These are phyloP conservation scores for Cryptus armator DNA, from an alignment of 2,888 invertebrate genomes.

Conservation along the genomic window DNA sequence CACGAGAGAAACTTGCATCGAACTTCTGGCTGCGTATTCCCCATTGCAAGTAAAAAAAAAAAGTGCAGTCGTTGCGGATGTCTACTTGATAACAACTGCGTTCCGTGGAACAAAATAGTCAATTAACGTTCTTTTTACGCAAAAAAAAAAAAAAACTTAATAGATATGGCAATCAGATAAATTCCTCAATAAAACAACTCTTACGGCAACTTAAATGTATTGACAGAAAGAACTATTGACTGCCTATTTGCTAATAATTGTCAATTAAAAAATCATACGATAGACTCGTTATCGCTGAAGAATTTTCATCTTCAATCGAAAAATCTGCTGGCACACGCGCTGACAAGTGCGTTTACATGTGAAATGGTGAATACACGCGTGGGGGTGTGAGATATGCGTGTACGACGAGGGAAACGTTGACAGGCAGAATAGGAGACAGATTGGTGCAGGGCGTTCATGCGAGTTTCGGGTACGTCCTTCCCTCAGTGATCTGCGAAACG, in stretches of 20 bases:
- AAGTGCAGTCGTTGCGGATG: not conserved
- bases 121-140: not conserved
- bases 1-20: constrained; percentile 22
- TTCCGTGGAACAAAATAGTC: not conserved
- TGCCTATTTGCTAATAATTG: too few species aligned
- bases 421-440: constrained; percentile 25
- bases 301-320: too few species aligned
- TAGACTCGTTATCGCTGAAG: not conserved
- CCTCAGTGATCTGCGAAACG: constrained; percentile 37
- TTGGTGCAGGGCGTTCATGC: constrained; percentile 24
- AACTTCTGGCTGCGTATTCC: constrained; percentile 12
- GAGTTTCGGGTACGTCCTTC: constrained; percentile 10
- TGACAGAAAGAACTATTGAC: too few species aligned
- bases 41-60: constrained; percentile 26
- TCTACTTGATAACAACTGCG: too few species aligned
- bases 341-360: not conserved
- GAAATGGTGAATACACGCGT: not conserved
- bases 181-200: too few species aligned
- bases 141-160: too few species aligned
- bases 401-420: constrained; percentile 18
- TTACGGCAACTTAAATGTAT: too few species aligned
- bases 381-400: constrained; percentile 1
- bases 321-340: not conserved
- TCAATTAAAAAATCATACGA: not conserved
- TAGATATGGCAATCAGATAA: too few species aligned